Conservation (phyloP, 2,797 vertebrate genomes). For the Tympanoctomys barrerae region DNA sequence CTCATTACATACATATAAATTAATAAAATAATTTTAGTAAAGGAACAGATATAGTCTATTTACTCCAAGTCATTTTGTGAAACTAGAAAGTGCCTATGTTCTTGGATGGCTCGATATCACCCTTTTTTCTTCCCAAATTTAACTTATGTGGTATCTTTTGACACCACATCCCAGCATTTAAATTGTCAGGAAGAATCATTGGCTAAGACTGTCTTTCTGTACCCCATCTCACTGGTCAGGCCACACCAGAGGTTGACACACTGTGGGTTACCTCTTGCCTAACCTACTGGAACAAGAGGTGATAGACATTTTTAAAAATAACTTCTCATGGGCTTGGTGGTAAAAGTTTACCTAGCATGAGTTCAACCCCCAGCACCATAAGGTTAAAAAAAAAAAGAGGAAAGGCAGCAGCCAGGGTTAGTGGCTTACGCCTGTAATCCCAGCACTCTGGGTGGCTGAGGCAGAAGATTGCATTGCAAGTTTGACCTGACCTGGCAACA, state of each 20-base stretch:
- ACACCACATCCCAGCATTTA: not conserved
- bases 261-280: not conserved
- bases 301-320: not conserved
- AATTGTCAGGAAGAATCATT: not conserved
- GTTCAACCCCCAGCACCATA: not conserved
- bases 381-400: not conserved
- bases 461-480: not conserved
- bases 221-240: not conserved
- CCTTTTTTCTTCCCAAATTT: constrained; percentile 1
- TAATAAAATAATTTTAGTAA: constrained; percentile 30
- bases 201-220: constrained; percentile 13
- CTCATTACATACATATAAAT: not conserved
- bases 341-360: not conserved
- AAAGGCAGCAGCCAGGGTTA: too few relatives aligned
- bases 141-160: not conserved
- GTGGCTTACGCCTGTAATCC: not conserved
- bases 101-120: not conserved
- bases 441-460: not conserved
- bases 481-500: not conserved
- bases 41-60: constrained; percentile 3
- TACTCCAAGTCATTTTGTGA: not conserved
- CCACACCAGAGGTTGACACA: not conserved
- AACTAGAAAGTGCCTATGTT: not conserved
- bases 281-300: not conserved
- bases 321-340: not conserved